These are phyloP conservation scores for Achroia grisella DNA, from an alignment of 1,140 invertebrate genomes.

Conservation along the genomic window DNA sequence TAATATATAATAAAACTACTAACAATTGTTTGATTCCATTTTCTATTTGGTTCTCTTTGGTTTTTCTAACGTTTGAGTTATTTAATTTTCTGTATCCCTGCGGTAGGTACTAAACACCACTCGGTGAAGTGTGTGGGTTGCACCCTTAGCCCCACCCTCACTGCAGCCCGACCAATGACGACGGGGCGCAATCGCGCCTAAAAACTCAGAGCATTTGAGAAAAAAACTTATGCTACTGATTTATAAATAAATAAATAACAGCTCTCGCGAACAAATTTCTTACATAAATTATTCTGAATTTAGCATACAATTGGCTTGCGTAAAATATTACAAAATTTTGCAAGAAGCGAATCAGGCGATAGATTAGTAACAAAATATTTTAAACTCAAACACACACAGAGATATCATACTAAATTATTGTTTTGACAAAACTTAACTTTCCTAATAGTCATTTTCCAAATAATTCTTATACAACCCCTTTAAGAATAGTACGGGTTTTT, in stretches of 20 bases:
- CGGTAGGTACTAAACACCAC: too few species aligned
- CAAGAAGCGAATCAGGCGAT: too few species aligned
- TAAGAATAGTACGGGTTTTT: too few species aligned
- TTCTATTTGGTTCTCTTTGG: neutral
- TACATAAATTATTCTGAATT: neutral
- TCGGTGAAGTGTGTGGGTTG: constrained; percentile 11
- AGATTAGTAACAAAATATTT: too few species aligned
- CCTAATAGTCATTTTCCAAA: too few species aligned
- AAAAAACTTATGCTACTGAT: constrained; percentile 12
- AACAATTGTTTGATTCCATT: too few species aligned
- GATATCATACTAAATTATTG: too few species aligned
- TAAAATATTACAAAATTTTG: neutral
- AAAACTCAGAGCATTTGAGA: constrained; percentile 16
- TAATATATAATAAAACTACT: too few species aligned
- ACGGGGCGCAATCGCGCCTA: constrained; percentile 20
- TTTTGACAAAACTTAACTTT: too few species aligned
- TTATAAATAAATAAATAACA: neutral
- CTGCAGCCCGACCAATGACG: constrained; percentile 29
- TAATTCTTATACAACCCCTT: too few species aligned
- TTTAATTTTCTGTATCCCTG: neutral
- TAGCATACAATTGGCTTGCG: neutral
- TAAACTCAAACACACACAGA: too few species aligned
- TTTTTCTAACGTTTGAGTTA: too few species aligned
- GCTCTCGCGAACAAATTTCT: neutral
- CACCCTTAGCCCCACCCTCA: constrained; percentile 35